Evolutionary conservation across 2,797 vertebrate species (phyloP), one percentile per base, ranked within the genome.

Genomic region (Loriculus beryllinus): DNA sequence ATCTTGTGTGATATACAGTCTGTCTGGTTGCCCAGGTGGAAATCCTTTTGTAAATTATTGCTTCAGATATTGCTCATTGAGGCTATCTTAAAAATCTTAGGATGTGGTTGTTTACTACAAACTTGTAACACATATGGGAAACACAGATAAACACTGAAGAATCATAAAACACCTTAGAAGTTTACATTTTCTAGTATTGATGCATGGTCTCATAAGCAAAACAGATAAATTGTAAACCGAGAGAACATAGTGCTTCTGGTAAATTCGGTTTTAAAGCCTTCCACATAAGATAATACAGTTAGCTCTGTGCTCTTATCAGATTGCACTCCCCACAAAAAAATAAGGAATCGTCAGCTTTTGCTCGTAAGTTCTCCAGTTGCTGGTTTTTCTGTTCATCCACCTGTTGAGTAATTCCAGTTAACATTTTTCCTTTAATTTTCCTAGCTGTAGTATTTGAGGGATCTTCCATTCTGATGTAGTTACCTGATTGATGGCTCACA

Each of bases 71-170:
- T 81, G 56, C 13, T 37, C 18, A 7, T 28, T 49, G 49, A 54
- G 26, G 72, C n/a, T 42, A 31, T n/a, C 25, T 70, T 65, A 57
- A 68, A 74, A 75, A 35, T 47, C 4, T 22, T 83, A 21, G 19
- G 37, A 22, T 45, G 3, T 49, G 5, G 8, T 37, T 60, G 14
- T 77, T 93, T 89, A 12, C 35, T 78, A 26, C 33, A 68, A 18
- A 52, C 19, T 23, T 51, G 17, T 51, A 84, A 35, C 7, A 42
- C 4, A 2, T 26, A 3, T 0, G 1, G 12, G 10, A 60, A 88
- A 72, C 23, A 51, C 8, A 74, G 40, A 18, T 51, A 42, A 65
- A 79, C 12, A 23, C 18, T 67, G 17, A 20, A 82, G 47, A 79
- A 82, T 59, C 40, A 29, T 71, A 64, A 68, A 93, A 59, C 8